phyloP scores from a whole-genome alignment of 2,888 invertebrate species.

The Lepidocyrtinus sp. region DNA sequence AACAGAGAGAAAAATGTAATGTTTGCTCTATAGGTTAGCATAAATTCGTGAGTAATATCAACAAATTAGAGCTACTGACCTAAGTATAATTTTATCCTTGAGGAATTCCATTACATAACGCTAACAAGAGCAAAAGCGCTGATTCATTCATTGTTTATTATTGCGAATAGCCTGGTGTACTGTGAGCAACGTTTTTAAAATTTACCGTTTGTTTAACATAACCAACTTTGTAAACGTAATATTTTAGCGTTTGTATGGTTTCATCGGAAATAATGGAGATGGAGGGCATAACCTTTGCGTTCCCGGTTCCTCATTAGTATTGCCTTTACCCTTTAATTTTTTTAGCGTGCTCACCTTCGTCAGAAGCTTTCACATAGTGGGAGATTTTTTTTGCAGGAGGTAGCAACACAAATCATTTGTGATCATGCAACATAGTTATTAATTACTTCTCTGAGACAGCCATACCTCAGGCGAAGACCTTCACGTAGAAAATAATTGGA shows the following conservation, averaged over 20 bases:
- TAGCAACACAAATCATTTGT: constrained; percentile 33
- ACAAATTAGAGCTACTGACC: constrained; percentile 34
- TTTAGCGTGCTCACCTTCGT: too few species aligned
- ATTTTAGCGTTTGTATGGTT: too few species aligned
- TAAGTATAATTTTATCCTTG: constrained; percentile 15
- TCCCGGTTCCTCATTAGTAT: too few species aligned
- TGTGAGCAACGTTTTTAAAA: too few species aligned
- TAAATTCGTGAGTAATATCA: constrained; percentile 8
- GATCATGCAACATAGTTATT: constrained; percentile 19
- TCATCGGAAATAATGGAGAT: neutral
- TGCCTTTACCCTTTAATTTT: neutral
- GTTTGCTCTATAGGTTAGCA: neutral
- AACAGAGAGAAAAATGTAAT: neutral
- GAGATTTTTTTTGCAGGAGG: constrained; percentile 3
- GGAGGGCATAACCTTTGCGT: neutral
- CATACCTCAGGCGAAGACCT: neutral
- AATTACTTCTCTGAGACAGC: neutral
- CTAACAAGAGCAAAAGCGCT: too few species aligned
- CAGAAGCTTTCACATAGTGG: neutral
- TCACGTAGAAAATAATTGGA: neutral
- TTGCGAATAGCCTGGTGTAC: too few species aligned
- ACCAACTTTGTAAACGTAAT: too few species aligned
- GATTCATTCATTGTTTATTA: too few species aligned
- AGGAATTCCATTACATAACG: neutral
- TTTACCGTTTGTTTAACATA: too few species aligned